phyloP scores from a whole-genome alignment of 2,888 invertebrate genomes.

The Brenthis daphne region DNA sequence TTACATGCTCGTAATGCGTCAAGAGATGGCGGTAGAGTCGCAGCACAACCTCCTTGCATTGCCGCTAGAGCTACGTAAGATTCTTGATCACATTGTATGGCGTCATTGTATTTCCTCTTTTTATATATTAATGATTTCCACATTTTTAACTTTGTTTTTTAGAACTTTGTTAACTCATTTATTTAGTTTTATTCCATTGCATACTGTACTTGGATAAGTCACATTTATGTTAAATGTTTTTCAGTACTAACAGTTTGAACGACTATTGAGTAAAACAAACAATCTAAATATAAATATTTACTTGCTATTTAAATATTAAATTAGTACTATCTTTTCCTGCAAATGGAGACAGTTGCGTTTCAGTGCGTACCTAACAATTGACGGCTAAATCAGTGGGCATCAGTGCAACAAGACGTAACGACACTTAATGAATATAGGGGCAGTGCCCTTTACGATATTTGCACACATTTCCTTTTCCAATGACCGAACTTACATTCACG shows the following conservation, averaged over 20 bases:
- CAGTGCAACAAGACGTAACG: slow-evolving; percentile 60
- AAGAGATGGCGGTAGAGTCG: slow-evolving; percentile 78
- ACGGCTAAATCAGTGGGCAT: slow-evolving; percentile 61
- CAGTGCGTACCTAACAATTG: slow-evolving; percentile 53
- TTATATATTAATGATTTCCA: slow-evolving; percentile 76
- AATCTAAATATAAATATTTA: neutral
- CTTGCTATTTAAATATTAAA: neutral
- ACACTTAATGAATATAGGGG: slow-evolving; percentile 66
- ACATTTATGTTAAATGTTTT: slow-evolving; percentile 3
- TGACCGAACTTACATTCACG: neutral
- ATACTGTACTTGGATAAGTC: slow-evolving; percentile 1
- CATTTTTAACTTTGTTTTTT: slow-evolving; percentile 71
- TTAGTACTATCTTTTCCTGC: slow-evolving; percentile 27
- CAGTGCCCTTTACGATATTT: slow-evolving; percentile 56
- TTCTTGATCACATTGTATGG: slow-evolving; percentile 66
- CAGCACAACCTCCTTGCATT: slow-evolving; percentile 73
- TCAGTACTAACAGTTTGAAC: neutral
- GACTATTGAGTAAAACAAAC: neutral
- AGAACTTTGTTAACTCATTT: slow-evolving; percentile 73
- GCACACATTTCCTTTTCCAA: slow-evolving; percentile 30
- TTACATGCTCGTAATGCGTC: slow-evolving; percentile 78
- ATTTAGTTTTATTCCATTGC: slow-evolving; percentile 46
- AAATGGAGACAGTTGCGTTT: slow-evolving; percentile 39
- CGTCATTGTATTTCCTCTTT: slow-evolving; percentile 75
- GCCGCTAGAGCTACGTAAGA: slow-evolving; percentile 76